phyloP scores from a whole-genome alignment of 2,797 vertebrate species.

The Melanotaenia parkinsoni region DNA sequence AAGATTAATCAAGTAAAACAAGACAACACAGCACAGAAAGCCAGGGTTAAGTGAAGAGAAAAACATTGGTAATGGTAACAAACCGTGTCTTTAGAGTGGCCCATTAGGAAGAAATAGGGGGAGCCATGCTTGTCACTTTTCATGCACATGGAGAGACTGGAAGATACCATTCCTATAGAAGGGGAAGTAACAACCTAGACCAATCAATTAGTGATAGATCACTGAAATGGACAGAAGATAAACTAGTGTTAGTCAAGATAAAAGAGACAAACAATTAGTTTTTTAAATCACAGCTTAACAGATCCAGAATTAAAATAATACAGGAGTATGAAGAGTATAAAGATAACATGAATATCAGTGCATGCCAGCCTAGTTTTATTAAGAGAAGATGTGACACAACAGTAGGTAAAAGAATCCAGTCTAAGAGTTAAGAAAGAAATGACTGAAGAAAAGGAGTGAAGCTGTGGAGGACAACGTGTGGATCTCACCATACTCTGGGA shows the following conservation, averaged over 20 bases:
- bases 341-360: constrained; percentile 55
- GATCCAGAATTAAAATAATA: constrained; percentile 24
- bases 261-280: constrained; percentile 75
- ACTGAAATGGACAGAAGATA: constrained; percentile 88
- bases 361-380: constrained; percentile 54
- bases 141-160: constrained; percentile 99
- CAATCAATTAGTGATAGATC: constrained; percentile 99
- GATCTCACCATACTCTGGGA: constrained; percentile 95
- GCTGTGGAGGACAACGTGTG: background rate
- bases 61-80: constrained; percentile 92
- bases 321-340: constrained; percentile 45
- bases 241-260: constrained; percentile 86
- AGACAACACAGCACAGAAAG: constrained; percentile 64
- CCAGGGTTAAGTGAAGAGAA: constrained; percentile 75
- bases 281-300: constrained; percentile 65
- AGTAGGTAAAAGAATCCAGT: constrained; percentile 35
- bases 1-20: background rate
- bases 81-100: constrained; percentile 99
- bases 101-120: constrained; percentile 99
- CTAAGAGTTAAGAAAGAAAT: constrained; percentile 30
- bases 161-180: constrained; percentile 99
- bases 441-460: constrained; percentile 16
- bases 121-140: constrained; percentile 99
- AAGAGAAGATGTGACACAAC: constrained; percentile 43
- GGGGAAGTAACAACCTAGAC: constrained; percentile 99